These are phyloP conservation scores for Lasioglossum calceatum DNA, from an alignment of 2,888 invertebrate genomes.

Conservation along the genomic window DNA sequence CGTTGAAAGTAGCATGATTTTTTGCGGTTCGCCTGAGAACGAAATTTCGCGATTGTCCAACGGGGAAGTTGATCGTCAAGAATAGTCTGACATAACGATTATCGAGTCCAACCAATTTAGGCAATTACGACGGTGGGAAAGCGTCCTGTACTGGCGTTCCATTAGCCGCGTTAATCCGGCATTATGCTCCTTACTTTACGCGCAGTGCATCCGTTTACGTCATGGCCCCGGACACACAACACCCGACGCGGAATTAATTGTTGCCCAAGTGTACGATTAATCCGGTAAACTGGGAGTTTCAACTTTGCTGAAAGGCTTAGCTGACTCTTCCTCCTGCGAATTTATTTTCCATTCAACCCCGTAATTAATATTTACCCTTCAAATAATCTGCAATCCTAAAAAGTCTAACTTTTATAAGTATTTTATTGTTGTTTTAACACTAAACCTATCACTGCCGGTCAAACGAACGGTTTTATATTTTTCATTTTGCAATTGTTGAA, in stretches of 20 bases:
- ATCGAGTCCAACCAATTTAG: slow-evolving; percentile 80
- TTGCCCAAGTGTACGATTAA: slow-evolving; percentile 57
- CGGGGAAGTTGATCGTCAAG: slow-evolving; percentile 56
- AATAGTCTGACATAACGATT: slow-evolving; percentile 74
- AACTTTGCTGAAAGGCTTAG: neutral
- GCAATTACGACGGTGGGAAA: slow-evolving; percentile 81
- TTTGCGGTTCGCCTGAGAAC: slow-evolving; percentile 1
- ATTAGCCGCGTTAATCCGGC: slow-evolving; percentile 69
- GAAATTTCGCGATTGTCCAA: slow-evolving; percentile 38
- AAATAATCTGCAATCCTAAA: too few species aligned
- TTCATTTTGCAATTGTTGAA: too few species aligned
- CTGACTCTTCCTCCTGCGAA: neutral
- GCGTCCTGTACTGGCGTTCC: slow-evolving; percentile 66
- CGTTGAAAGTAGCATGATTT: neutral
- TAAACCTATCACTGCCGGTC: too few species aligned
- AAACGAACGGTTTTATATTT: too few species aligned
- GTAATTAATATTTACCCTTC: too few species aligned
- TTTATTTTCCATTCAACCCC: neutral
- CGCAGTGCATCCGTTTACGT: slow-evolving; percentile 70
- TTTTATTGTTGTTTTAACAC: too few species aligned
- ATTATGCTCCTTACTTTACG: slow-evolving; percentile 69
- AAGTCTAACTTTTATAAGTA: too few species aligned
- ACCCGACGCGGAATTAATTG: slow-evolving; percentile 63
- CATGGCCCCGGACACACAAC: slow-evolving; percentile 56
- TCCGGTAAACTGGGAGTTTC: slow-evolving; percentile 56